Evolutionary conservation across 1,140 invertebrate species (phyloP).

Genomic region (Caenorhabditis latens): DNA sequence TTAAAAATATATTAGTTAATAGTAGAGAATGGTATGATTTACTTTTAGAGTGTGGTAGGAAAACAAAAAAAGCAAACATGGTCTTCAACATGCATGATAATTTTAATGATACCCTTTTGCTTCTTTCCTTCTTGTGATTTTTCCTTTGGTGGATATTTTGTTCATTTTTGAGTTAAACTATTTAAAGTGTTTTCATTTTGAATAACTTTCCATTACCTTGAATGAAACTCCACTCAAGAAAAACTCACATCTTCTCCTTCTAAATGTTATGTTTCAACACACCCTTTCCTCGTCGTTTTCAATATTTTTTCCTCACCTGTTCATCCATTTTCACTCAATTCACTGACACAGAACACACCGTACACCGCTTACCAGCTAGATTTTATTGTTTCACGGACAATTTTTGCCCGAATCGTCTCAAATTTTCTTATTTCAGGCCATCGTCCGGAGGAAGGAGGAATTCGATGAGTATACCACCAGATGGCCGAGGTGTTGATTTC

Average conservation of each 20-base stretch:
- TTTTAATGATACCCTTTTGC: too few relatives aligned
- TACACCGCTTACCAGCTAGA: slow-evolving; percentile 48
- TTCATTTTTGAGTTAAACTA: too few relatives aligned
- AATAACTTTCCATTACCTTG: background rate
- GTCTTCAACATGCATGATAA: too few relatives aligned
- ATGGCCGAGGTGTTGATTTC: slow-evolving; percentile 82
- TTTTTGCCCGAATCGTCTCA: background rate
- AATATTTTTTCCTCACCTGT: background rate
- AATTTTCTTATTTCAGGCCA: slow-evolving; percentile 60
- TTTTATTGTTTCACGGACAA: background rate
- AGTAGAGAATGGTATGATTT: background rate
- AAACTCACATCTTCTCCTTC: background rate
- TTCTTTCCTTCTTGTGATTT: too few relatives aligned
- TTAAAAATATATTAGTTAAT: background rate
- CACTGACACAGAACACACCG: slow-evolving; percentile 4
- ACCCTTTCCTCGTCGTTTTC: slow-evolving; percentile 3
- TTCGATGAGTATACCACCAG: slow-evolving; percentile 63
- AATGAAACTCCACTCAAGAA: too few relatives aligned
- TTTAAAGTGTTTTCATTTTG: too few relatives aligned
- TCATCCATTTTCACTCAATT: background rate
- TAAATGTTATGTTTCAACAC: slow-evolving; percentile 40
- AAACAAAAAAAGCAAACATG: too few relatives aligned
- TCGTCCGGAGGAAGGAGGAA: slow-evolving; percentile 56
- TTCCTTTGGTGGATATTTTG: too few relatives aligned
- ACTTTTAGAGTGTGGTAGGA: background rate